Conservation (phyloP, 2,797 vertebrate species). For the Alosa sapidissima region DNA sequence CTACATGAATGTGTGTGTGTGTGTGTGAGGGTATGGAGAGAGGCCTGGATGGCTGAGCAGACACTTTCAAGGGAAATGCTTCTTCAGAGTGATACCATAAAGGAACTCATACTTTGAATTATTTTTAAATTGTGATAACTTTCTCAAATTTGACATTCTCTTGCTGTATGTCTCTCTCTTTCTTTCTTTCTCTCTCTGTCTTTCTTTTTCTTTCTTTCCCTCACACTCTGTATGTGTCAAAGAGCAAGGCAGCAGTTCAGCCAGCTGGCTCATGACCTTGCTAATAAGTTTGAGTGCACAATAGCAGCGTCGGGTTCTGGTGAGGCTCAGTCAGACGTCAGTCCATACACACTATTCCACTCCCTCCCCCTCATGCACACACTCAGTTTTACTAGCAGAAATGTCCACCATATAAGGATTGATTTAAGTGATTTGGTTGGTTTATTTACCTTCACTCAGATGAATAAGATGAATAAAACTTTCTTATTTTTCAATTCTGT, state of each 20-base stretch:
- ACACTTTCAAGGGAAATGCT: neutral
- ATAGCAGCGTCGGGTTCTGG: neutral
- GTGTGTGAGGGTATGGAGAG: neutral
- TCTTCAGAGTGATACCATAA: too few relatives aligned
- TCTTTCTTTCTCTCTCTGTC: neutral
- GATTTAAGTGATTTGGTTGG: neutral
- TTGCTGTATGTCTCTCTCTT: neutral
- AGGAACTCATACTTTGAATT: neutral
- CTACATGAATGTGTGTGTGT: neutral
- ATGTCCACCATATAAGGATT: neutral
- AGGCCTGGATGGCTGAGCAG: neutral
- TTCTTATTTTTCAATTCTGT: neutral
- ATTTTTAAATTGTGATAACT: neutral
- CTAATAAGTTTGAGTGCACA: slow-evolving; percentile 15
- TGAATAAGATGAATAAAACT: neutral
- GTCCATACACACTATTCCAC: neutral
- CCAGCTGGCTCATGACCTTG: slow-evolving; percentile 17
- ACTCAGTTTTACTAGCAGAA: neutral
- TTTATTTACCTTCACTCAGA: neutral
- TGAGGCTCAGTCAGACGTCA: slow-evolving; percentile 1
- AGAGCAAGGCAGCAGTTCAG: neutral
- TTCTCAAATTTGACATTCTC: neutral
- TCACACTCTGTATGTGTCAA: neutral
- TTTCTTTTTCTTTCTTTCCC: neutral
- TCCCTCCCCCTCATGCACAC: neutral